phyloP scores from a whole-genome alignment of 2,888 invertebrate species.

The Papilio protenor region DNA sequence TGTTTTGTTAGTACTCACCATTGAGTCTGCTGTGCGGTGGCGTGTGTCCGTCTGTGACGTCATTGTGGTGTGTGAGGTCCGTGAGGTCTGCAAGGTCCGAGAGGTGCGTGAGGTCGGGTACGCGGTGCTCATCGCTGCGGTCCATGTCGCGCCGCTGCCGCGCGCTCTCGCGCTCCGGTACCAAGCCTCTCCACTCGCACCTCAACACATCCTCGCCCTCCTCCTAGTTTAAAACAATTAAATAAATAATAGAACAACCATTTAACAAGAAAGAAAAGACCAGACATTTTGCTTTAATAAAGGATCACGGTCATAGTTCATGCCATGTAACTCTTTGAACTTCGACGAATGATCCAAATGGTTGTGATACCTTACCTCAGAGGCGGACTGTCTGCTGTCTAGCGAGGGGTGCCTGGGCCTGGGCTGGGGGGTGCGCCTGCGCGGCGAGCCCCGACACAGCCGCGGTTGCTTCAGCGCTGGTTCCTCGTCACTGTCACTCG shows the following conservation, averaged over 20 bases:
- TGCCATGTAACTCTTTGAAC: not conserved
- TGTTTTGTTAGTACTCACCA: constrained; percentile 55
- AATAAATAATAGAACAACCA: not conserved
- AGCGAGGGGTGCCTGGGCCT: constrained; percentile 64
- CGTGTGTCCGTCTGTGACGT: constrained; percentile 69
- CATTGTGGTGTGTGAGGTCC: constrained; percentile 39
- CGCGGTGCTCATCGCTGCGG: constrained; percentile 67
- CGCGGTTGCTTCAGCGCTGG: constrained; percentile 90
- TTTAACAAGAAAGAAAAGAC: not conserved
- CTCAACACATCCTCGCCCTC: constrained; percentile 77
- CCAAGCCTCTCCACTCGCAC: constrained; percentile 82
- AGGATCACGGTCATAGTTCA: not conserved
- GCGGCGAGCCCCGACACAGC: constrained; percentile 77
- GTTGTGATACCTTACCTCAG: constrained; percentile 63
- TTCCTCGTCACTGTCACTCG: constrained; percentile 89
- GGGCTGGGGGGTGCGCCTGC: constrained; percentile 59
- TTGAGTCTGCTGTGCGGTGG: constrained; percentile 67
- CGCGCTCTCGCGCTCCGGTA: constrained; percentile 85
- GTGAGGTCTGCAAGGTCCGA: constrained; percentile 9
- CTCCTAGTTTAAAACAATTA: constrained; percentile 63
- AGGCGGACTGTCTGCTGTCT: constrained; percentile 78
- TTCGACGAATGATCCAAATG: not conserved
- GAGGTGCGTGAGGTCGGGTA: constrained; percentile 60
- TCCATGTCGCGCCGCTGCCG: constrained; percentile 52
- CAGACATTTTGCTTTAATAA: not conserved